Conservation (phyloP, 2,113 vertebrate species). For the Desmodus rotundus region DNA sequence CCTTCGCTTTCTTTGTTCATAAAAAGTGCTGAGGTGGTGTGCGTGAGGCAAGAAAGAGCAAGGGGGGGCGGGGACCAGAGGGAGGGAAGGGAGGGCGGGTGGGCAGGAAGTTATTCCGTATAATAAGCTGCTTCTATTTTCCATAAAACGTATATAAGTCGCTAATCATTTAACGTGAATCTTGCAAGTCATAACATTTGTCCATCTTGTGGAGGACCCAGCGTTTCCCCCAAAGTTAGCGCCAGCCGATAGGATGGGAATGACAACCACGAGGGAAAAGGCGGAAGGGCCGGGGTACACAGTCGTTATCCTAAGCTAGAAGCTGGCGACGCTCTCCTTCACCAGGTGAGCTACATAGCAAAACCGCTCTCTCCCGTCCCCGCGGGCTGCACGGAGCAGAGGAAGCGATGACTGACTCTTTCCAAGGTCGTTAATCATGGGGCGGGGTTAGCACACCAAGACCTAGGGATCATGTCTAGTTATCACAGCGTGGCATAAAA, state of each 20-base stretch:
- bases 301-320: background rate
- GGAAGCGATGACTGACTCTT: background rate
- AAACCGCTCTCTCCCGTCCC: background rate
- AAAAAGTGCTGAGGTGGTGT: background rate
- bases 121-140: background rate
- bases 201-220: background rate
- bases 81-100: background rate
- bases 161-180: background rate
- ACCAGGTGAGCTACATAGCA: background rate
- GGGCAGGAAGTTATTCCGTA: background rate
- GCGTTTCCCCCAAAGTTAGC: background rate
- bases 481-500: background rate
- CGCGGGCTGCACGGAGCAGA: background rate
- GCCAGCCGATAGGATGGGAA: background rate
- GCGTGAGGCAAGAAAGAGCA: background rate
- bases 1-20: background rate
- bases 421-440: background rate
- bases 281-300: too few species aligned
- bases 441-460: background rate
- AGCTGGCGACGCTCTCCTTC: background rate
- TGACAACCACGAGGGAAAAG: background rate
- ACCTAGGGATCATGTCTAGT: background rate
- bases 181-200: background rate
- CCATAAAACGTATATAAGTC: background rate
- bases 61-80: fast-evolving